Base-by-base conservation (phyloP, 2,797 vertebrate species). In the Sebastes kiyomatsui region DNA sequence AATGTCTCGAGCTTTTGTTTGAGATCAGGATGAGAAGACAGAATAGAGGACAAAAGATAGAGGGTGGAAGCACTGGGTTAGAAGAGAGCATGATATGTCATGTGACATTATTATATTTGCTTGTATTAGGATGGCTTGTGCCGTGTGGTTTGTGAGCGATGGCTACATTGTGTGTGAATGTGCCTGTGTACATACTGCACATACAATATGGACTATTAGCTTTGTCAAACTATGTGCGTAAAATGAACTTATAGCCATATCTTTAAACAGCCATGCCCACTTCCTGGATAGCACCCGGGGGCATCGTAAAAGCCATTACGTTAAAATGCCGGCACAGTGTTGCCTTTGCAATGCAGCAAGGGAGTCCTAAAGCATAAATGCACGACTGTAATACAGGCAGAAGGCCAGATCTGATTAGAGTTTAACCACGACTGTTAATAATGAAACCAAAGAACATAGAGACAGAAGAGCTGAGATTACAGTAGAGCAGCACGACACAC, bases 291-390 rank as follows among this genome's bases (percentile, higher is more conserved):
- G 83, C 72, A 67, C 91, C 73, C 73, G 23, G 59, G 75, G 77
- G 87, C 70, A 82, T 88, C 55, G 23, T 91, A 82, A 88, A 86
- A 90, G 67, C 33, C 74, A 65, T 72, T 67, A 68, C 68, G 77
- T 77, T 90, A 84, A 90, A 84, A 86, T 88, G 81, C 71, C 38
- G 49, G 80, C 82, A 79, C 75, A 60, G 61, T 81, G 82, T 67
- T 78, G 79, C 75, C 72, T 86, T 72, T 87, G 72, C 77, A 73
- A 38, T 5, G 38, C 79, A 54, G 69, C 86, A 54, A 72, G 72
- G 79, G 81, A 87, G 84, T 83, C 81, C 71, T 85, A 75, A 79
- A 85, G 68, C 22, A 61, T 70, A 62, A 73, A 79, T 60, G 70
- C 72, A 60, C 6, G 38, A 67, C 72, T 86, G 22, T 80, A 76